Conservation (phyloP, 1,140 invertebrate species). For the Papilio polytes region DNA sequence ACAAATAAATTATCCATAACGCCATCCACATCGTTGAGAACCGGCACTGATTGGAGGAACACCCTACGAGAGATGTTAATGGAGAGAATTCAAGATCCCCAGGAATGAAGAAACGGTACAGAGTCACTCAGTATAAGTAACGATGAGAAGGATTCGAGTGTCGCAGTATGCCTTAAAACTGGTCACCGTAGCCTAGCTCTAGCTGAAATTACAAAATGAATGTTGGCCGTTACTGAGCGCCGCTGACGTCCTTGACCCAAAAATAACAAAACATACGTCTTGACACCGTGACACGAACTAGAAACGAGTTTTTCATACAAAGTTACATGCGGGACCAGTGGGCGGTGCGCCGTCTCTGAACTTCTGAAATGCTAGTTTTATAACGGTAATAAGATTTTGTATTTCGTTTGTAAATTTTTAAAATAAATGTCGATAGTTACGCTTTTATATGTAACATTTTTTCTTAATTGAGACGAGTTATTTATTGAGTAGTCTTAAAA, state of each 20-base stretch:
- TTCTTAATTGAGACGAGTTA: background rate
- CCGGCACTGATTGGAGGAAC: no score
- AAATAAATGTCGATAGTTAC: background rate
- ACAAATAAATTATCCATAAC: no score
- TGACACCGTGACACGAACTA: slow-evolving; percentile 63
- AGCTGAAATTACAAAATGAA: slow-evolving; percentile 44
- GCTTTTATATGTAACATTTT: background rate
- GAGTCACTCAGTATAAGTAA: no score
- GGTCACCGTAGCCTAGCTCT: slow-evolving; percentile 1
- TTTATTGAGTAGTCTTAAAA: no score
- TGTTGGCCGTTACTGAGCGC: slow-evolving; percentile 52
- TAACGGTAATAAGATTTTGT: background rate
- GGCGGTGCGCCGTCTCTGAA: background rate
- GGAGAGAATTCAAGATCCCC: no score
- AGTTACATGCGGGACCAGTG: background rate
- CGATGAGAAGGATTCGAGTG: no score
- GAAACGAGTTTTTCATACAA: slow-evolving; percentile 43
- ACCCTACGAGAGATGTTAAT: no score
- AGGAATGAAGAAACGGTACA: no score
- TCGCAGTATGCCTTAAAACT: background rate
- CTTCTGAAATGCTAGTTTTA: slow-evolving; percentile 13
- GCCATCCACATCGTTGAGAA: no score
- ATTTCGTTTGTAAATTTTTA: slow-evolving; percentile 3
- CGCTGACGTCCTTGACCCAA: slow-evolving; percentile 71
- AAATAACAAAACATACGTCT: slow-evolving; percentile 75